Evolutionary conservation across 2,888 invertebrate species (phyloP), one percentile per base, ranked within the genome.

Genomic region (Cantharis nigra): DNA sequence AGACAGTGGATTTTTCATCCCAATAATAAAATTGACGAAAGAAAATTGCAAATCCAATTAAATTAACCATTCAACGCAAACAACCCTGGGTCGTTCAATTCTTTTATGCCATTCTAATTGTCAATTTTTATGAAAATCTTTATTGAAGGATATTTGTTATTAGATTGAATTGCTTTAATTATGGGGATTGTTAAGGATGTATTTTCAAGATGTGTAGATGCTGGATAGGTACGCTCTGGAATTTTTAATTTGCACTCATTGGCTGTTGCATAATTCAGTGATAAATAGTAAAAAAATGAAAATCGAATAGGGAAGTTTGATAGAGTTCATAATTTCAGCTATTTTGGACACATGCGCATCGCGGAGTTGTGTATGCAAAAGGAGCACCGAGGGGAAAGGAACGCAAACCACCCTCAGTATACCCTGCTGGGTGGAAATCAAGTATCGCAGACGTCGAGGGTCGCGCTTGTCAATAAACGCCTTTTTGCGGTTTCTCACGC

Each of bases 391-490:
- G 79, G 75, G 79, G 72, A 72, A 71, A 77, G 77, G 79, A 74
- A 74, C 23, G 16, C 71, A 33, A 63, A 20, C 75, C 74, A 72
- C 76, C 77, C 79, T 65, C 77, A 33, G 63, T 77, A 30, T 75
- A 30, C 77, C 79, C 79, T 77, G 30, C 64, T 67, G 87, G 90
- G 83, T 82, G 80, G 78, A 80, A 82, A 82, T 85, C 82, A 83
- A 84, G 84, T 81, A 84, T 84, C 84, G 84, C 82, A 80, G 78
- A 80, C 80, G 82, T 80, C 49, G 83, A 82, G 82, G 82, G 83
- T 83, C 83, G 83, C 85, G 86, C 85, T 85, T 85, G 87, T 87
- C 87, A 86, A 87, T 87, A 87, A 86, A 86, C 86, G 86, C 86
- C 85, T 86, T 86, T 87, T 87, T 86, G 86, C 84, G 84, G 83